A percentile compares a stretch with the other conserved stretches of the same genome.
Evolutionary conservation across 1,140 invertebrate genomes (phyloP).

Genomic region (Drosophila pandora): DNA sequence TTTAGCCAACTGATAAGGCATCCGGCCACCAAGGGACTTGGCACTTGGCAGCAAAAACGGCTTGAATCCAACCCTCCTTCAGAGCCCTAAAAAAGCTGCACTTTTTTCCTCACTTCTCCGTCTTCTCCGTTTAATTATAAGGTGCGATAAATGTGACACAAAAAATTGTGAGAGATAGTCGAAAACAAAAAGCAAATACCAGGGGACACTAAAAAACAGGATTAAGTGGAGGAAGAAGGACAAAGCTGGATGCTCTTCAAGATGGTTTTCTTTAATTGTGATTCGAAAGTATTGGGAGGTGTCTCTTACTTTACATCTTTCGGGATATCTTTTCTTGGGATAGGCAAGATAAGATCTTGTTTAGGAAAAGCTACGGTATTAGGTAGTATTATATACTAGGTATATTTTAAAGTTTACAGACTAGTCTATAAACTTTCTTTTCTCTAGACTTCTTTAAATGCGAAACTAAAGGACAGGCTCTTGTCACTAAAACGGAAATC

Average conservation of each 20-base stretch:
- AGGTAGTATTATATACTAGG: too few relatives aligned
- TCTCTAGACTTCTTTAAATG: too few relatives aligned
- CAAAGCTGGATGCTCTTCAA: slow-evolving; percentile 4
- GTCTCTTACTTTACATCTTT: too few relatives aligned
- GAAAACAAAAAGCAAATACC: slow-evolving; percentile 15
- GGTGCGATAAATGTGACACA: slow-evolving; percentile 80
- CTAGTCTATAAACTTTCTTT: too few relatives aligned
- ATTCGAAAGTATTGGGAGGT: not conserved
- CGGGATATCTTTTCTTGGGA: too few relatives aligned
- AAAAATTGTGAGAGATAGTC: slow-evolving; percentile 45
- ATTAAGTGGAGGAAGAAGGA: slow-evolving; percentile 1
- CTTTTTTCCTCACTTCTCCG: slow-evolving; percentile 12
- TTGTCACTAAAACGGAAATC: too few relatives aligned
- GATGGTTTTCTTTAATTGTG: not conserved
- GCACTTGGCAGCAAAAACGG: not conserved
- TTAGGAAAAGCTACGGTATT: too few relatives aligned
- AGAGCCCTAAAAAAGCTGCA: slow-evolving; percentile 3
- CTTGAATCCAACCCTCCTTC: not conserved
- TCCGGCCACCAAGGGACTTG: slow-evolving; percentile 9
- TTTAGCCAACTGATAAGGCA: slow-evolving; percentile 72
- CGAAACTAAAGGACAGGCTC: too few relatives aligned
- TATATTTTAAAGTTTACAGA: too few relatives aligned
- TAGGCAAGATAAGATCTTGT: too few relatives aligned
- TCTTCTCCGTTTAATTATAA: slow-evolving; percentile 71
- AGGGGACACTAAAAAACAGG: slow-evolving; percentile 6